Evolutionary conservation across 2,113 vertebrate species (phyloP).

Genomic region (Myrmophylax atrothorax): DNA sequence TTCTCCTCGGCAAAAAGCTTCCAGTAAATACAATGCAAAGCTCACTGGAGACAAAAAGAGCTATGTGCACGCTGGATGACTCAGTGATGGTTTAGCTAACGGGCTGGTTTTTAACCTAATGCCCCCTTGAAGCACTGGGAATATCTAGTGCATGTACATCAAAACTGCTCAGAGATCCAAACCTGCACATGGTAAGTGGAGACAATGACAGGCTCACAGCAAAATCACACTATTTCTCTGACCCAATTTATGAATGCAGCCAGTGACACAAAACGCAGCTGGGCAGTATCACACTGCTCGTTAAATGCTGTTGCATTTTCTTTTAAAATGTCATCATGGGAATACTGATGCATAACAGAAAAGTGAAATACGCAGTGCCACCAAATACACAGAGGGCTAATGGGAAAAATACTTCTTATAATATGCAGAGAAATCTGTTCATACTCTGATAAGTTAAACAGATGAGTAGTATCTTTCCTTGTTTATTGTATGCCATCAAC

Average conservation of each 20-base stretch:
- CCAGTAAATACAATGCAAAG: neutral
- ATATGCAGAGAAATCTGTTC: neutral
- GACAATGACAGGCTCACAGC: neutral
- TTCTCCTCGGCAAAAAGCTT: neutral
- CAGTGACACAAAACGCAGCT: neutral
- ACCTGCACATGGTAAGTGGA: neutral
- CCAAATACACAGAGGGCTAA: neutral
- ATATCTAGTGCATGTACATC: neutral
- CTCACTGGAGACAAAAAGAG: neutral
- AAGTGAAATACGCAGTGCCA: neutral
- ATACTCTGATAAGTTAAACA: neutral
- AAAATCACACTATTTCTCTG: neutral
- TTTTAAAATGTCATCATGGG: neutral
- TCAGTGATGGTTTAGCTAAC: neutral
- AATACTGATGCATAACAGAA: neutral
- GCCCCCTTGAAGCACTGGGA: neutral
- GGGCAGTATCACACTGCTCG: neutral
- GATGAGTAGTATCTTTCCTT: neutral
- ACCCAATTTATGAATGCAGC: neutral
- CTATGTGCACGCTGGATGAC: neutral
- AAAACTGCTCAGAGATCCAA: neutral
- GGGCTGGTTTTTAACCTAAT: constrained; percentile 6
- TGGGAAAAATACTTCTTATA: neutral
- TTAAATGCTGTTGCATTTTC: neutral
- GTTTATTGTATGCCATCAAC: neutral